These are phyloP conservation scores for Aphidius gifuensis DNA, from an alignment of 1,140 invertebrate species.

Conservation along the genomic window DNA sequence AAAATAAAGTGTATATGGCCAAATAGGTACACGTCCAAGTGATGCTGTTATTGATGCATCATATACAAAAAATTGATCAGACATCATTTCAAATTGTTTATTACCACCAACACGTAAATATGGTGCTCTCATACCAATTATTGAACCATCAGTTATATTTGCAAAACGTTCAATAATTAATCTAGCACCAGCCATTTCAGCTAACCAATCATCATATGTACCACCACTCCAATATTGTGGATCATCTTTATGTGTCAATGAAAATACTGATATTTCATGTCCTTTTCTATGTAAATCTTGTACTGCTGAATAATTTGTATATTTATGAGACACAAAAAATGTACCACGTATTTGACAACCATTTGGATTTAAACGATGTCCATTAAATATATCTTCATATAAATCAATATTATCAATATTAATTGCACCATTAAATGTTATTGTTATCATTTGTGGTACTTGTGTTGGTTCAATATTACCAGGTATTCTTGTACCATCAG, in stretches of 20 bases:
- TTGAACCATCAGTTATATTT: conserved; percentile 86
- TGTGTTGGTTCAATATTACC: conserved; percentile 76
- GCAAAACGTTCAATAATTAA: conserved; percentile 84
- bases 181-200: conserved; percentile 92
- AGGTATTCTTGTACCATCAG: conserved; percentile 86
- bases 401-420: conserved; percentile 91
- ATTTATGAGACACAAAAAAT: conserved; percentile 95
- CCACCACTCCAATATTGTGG: conserved; percentile 86
- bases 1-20: conserved; percentile 95
- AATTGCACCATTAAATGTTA: conserved; percentile 92
- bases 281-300: conserved; percentile 88
- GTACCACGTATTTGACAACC: conserved; percentile 91
- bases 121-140: conserved; percentile 85
- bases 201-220: conserved; percentile 87
- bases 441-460: conserved; percentile 91
- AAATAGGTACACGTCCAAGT: conserved; percentile 82
- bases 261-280: conserved; percentile 92
- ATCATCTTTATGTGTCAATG: conserved; percentile 88
- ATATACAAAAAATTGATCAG: conserved; percentile 91
- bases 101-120: conserved; percentile 89
- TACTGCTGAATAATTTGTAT: conserved; percentile 91
- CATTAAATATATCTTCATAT: conserved; percentile 88
- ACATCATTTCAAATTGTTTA: conserved; percentile 95
- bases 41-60: conserved; percentile 92
- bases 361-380: conserved; percentile 83